phyloP scores from a whole-genome alignment of 2,797 vertebrate genomes.

The Tarsius wallacei region DNA sequence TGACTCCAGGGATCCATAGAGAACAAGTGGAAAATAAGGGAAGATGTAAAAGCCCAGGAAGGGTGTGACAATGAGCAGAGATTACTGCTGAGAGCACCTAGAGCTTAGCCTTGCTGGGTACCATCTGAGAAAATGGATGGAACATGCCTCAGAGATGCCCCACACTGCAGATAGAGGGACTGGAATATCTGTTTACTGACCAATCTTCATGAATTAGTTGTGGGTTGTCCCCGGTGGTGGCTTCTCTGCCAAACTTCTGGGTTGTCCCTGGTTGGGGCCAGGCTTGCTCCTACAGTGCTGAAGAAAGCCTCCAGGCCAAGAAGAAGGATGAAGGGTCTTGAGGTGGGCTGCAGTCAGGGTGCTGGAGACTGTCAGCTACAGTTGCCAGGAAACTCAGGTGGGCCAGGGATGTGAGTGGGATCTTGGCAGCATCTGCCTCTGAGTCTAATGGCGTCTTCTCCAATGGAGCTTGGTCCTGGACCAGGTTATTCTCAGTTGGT shows the following conservation, averaged over 20 bases:
- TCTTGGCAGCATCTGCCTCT: not conserved
- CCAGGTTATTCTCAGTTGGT: not conserved
- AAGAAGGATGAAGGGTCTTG: not conserved
- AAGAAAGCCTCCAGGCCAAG: not conserved
- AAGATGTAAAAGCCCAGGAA: not conserved
- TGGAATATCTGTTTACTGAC: not conserved
- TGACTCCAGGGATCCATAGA: not conserved
- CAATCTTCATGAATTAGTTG: not conserved
- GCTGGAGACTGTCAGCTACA: no score
- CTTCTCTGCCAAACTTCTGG: not conserved
- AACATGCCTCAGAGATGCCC: not conserved
- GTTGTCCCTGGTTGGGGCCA: not conserved
- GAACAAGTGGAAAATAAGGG: not conserved
- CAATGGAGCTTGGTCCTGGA: not conserved
- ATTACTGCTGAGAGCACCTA: not conserved
- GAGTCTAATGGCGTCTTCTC: not conserved
- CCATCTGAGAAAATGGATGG: not conserved
- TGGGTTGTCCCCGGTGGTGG: not conserved
- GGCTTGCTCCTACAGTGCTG: rapidly evolving
- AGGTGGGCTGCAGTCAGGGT: not conserved
- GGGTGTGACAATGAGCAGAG: not conserved
- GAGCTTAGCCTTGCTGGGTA: not conserved
- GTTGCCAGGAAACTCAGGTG: not conserved
- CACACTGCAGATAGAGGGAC: not conserved
- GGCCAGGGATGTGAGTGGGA: not conserved